Conservation (phyloP, 2,888 invertebrate genomes). For the Coleophora deauratella region DNA sequence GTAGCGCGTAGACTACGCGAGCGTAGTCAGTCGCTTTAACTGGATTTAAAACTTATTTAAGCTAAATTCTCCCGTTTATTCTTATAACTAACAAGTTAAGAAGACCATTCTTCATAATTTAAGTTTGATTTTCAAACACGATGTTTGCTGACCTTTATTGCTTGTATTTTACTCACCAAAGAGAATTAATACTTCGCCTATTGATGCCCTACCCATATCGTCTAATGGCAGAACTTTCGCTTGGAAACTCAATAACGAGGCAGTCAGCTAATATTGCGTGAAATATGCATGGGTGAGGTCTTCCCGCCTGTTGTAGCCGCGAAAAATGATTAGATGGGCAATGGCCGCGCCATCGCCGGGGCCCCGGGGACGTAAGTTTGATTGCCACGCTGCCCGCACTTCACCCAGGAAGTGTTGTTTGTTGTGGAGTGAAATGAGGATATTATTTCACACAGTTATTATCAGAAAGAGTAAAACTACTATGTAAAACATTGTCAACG, state of each 20-base stretch:
- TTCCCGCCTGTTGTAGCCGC: constrained; percentile 48
- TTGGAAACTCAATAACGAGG: constrained; percentile 52
- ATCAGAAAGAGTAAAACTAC: constrained; percentile 17
- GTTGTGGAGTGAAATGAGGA: constrained; percentile 59
- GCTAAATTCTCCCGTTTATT: no score
- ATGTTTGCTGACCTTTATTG: neutral
- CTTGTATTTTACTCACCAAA: neutral
- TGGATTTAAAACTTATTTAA: no score
- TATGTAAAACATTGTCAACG: neutral
- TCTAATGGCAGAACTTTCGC: constrained; percentile 47
- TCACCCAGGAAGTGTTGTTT: constrained; percentile 55
- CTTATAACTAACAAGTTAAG: no score
- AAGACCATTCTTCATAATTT: no score
- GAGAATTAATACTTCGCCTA: constrained; percentile 25
- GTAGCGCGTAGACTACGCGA: no score
- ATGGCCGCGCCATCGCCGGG: constrained; percentile 32
- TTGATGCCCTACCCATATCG: constrained; percentile 29
- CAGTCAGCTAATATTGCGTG: constrained; percentile 54
- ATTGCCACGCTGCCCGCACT: constrained; percentile 56
- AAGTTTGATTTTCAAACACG: no score
- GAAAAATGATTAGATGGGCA: constrained; percentile 68
- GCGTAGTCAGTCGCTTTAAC: no score
- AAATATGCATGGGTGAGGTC: constrained; percentile 62
- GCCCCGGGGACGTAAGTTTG: constrained; percentile 61
- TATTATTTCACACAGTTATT: constrained; percentile 31